These are phyloP conservation scores for Aspidoscelis tigris DNA, from an alignment of 2,113 vertebrate genomes.

Conservation along the genomic window DNA sequence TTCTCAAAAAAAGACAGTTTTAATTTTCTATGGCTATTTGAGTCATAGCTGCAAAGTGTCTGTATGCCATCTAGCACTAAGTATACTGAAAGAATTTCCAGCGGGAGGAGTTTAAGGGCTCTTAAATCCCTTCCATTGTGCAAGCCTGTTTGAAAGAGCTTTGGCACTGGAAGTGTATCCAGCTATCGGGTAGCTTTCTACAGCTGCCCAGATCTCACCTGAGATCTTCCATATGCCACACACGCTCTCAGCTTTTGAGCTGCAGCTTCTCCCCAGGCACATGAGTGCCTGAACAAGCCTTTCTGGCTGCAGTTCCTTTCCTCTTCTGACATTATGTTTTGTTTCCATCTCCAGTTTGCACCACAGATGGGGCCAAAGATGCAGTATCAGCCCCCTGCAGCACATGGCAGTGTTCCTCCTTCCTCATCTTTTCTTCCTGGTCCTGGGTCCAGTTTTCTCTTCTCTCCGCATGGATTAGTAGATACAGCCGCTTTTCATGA, in stretches of 20 bases:
- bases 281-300: background rate
- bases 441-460: constrained; percentile 78
- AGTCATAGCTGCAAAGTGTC: background rate
- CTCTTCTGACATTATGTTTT: constrained; percentile 3
- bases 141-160: background rate
- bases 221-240: background rate
- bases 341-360: constrained; percentile 63
- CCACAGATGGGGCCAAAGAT: constrained; percentile 79
- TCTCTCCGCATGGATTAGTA: constrained; percentile 74
- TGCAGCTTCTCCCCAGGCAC: background rate
- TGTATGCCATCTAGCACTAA: background rate
- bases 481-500: constrained; percentile 78
- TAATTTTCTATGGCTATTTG: background rate
- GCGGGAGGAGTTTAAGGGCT: background rate
- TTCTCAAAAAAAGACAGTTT: background rate
- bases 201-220: background rate
- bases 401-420: constrained; percentile 72
- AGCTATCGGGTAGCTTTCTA: background rate
- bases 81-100: background rate
- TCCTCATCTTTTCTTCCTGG: constrained; percentile 83
- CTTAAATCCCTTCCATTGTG: background rate
- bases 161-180: background rate
- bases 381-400: constrained; percentile 79
- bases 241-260: background rate
- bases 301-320: background rate